phyloP scores from a whole-genome alignment of 2,888 invertebrate species.

The Cryptus armator region DNA sequence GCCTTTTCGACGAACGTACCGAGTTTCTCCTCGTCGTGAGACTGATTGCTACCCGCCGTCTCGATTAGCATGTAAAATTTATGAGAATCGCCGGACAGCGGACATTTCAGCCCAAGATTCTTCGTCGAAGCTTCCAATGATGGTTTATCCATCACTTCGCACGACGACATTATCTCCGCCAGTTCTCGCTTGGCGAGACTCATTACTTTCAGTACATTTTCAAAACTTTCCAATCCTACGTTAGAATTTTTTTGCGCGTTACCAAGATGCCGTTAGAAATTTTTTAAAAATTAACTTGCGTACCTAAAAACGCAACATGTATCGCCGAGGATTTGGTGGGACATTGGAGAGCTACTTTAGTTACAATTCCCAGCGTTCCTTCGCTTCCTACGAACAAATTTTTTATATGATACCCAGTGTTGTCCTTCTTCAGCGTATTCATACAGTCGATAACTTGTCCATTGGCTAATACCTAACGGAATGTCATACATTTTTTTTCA shows the following conservation, averaged over 20 bases:
- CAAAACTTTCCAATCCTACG: constrained; percentile 91
- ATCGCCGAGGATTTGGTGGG: constrained; percentile 93
- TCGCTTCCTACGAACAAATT: constrained; percentile 99
- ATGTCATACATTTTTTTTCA: neutral
- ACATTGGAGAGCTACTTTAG: constrained; percentile 96
- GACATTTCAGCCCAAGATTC: constrained; percentile 87
- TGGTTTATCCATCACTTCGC: constrained; percentile 95
- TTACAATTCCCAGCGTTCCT: constrained; percentile 97
- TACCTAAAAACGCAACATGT: constrained; percentile 96
- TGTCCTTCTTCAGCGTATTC: constrained; percentile 96
- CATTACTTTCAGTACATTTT: constrained; percentile 91
- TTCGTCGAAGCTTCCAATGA: constrained; percentile 90
- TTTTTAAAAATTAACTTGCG: no score
- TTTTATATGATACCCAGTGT: constrained; percentile 98
- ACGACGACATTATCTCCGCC: constrained; percentile 97
- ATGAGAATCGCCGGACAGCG: constrained; percentile 85
- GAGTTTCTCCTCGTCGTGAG: constrained; percentile 96
- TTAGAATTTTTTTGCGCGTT: neutral
- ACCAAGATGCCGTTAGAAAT: constrained; percentile 66
- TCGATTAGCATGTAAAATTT: constrained; percentile 95
- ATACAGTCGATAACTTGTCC: constrained; percentile 95
- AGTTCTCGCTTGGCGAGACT: constrained; percentile 90
- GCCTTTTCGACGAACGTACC: constrained; percentile 91
- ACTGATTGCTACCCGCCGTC: constrained; percentile 93
- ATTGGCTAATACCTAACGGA: constrained; percentile 91